Percentiles rank a stretch among this genome's conserved stretches.
Conservation (phyloP, 2,113 vertebrate species). For the Labeo catla region DNA sequence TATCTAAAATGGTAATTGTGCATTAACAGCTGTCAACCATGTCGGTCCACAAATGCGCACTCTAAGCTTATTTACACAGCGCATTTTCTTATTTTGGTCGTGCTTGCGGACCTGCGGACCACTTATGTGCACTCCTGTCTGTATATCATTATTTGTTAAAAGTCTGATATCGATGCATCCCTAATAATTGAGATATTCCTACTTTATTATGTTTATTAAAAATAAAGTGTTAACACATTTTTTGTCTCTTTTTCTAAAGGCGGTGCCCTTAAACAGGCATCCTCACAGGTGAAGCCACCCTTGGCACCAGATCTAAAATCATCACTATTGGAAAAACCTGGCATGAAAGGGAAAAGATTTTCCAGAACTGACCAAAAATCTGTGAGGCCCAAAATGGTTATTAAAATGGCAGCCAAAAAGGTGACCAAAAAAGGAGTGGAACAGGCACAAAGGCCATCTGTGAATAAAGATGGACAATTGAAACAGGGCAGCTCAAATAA, state of each 20-base stretch:
- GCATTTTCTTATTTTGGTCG: too few species aligned
- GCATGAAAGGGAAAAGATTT: constrained; percentile 62
- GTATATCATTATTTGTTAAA: background rate
- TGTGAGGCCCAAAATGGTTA: constrained; percentile 55
- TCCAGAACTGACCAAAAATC: constrained; percentile 56
- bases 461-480: background rate
- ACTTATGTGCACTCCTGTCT: too few species aligned
- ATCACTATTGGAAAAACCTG: constrained; percentile 52
- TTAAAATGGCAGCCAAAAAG: constrained; percentile 62
- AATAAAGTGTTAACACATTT: background rate
- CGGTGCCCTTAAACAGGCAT: constrained; percentile 44
- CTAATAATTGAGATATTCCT: background rate
- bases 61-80: too few species aligned
- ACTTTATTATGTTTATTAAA: background rate
- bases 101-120: too few species aligned
- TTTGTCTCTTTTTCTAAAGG: constrained; percentile 51
- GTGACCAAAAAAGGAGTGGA: constrained; percentile 36
- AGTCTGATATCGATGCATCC: background rate
- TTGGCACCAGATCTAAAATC: constrained; percentile 57
- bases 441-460: constrained; percentile 41
- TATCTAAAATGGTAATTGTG: too few species aligned
- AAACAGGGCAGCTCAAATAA: constrained; percentile 12
- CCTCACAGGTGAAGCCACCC: constrained; percentile 50
- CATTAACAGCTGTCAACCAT: too few species aligned
- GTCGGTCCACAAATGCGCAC: too few species aligned